phyloP scores from a whole-genome alignment of 2,797 vertebrate genomes.

The Tapera naevia region DNA sequence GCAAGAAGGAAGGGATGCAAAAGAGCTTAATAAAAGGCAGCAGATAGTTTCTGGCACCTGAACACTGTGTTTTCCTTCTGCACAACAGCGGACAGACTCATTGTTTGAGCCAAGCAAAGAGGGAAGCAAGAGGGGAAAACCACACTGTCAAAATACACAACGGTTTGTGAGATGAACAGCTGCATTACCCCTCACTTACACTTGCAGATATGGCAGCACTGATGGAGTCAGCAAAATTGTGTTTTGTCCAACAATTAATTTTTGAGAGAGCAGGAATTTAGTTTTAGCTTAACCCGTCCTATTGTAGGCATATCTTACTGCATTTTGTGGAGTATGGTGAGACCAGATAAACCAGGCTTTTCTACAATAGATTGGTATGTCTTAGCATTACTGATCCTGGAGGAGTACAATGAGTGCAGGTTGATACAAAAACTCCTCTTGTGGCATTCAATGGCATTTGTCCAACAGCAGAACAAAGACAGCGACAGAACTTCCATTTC shows the following conservation, averaged over 20 bases:
- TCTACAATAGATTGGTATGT: background rate
- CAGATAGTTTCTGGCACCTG: constrained; percentile 7
- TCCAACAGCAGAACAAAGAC: constrained; percentile 58
- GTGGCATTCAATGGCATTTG: background rate
- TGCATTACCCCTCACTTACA: background rate
- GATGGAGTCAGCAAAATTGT: background rate
- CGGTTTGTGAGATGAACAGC: background rate
- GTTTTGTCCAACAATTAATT: background rate
- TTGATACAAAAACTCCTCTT: background rate
- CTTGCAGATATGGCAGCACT: background rate
- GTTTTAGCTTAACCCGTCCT: background rate
- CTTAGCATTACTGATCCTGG: background rate
- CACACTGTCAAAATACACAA: constrained; percentile 12
- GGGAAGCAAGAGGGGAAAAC: constrained; percentile 37
- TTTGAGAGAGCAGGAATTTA: background rate
- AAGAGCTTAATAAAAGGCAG: constrained; percentile 14
- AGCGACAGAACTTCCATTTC: background rate
- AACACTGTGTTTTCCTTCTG: background rate
- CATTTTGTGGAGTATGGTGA: background rate
- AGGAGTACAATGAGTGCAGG: background rate
- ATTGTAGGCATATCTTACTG: background rate
- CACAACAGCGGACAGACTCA: background rate
- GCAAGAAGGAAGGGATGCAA: background rate
- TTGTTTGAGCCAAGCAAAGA: background rate
- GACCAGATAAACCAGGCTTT: background rate